Base-by-base conservation (phyloP, 2,113 vertebrate species). In the Enhydra lutris region DNA sequence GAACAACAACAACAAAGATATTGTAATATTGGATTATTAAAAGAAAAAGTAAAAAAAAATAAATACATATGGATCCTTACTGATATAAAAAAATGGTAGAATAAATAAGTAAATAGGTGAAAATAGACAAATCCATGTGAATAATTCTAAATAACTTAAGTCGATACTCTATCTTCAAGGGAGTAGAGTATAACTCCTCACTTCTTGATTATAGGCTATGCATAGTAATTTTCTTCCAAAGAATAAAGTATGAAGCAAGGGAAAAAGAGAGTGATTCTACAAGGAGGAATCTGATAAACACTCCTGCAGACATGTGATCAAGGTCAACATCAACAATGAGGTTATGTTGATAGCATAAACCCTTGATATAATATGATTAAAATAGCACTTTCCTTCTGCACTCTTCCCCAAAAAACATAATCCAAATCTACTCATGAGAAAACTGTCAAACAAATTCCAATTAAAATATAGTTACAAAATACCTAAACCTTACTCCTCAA, bases 11-110 rank as follows among this genome's bases (percentile, higher is more conserved):
- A 45, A 59, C 2, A 61, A 52, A 78, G 1, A 78, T 18, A 45
- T 20, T 65, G 76, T 61, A 84, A 59, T 55, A 93, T 86, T 91
- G 31, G 89, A 94, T 71, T 92, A 94, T 71, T 92, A 93, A 90
- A 93, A 94, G 39, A 12, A 42, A 94, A 97, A 96, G 0, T 79
- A 23, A 13, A 91, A 94, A 31, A 89, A 91, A 31, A 47, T 90
- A 71, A 80, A 69, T 79, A 73, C 26, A 39, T 36, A 29, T 73
- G 63, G 29, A 3, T 45, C 67, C 12, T 63, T 88, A 45, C 14
- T 83, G 21, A 78, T 69, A 45, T 57, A 45, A 80, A 74, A 74
- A 31, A 57, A 26, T 55, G 17, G 31, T 65, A 79, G 47, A 73
- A 65, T 82, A 82, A 47, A 47, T 57, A 34, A 78, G 42, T 31